phyloP scores from a whole-genome alignment of 1,140 invertebrate genomes.

The Nymphalis io region DNA sequence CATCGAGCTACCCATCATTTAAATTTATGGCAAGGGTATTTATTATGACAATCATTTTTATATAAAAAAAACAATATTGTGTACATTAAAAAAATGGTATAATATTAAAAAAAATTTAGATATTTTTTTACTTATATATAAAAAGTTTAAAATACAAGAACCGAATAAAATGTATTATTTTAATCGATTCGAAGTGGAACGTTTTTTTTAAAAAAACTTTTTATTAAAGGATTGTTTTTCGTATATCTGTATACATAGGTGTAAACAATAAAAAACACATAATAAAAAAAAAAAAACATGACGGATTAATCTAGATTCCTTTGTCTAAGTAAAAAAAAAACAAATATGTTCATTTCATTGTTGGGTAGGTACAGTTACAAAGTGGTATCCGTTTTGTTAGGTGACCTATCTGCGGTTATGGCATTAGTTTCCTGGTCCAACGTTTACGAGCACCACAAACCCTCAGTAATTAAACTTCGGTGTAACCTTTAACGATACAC shows the following conservation, averaged over 20 bases:
- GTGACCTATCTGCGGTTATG: conserved; percentile 67
- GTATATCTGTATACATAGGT: no score
- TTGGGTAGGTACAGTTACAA: conserved; percentile 41
- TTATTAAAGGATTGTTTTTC: background rate
- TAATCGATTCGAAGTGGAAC: background rate
- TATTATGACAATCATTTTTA: background rate
- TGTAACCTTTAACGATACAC: conserved; percentile 65
- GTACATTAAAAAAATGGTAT: no score
- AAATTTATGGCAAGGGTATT: conserved; percentile 13
- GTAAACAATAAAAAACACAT: no score
- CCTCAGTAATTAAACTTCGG: conserved; percentile 69
- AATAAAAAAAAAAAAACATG: no score
- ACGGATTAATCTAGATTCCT: no score
- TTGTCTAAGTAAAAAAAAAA: background rate
- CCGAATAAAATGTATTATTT: no score
- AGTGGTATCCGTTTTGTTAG: conserved; percentile 44
- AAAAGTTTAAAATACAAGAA: no score
- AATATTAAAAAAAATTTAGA: no score
- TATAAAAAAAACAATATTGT: background rate
- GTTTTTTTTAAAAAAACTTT: background rate
- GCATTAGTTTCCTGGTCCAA: conserved; percentile 63
- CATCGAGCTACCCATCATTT: conserved; percentile 27
- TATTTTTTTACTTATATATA: no score
- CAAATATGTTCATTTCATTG: background rate
- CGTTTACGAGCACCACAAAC: conserved; percentile 64